phyloP scores from a whole-genome alignment of 2,113 vertebrate genomes.

The Nanorana parkeri region DNA sequence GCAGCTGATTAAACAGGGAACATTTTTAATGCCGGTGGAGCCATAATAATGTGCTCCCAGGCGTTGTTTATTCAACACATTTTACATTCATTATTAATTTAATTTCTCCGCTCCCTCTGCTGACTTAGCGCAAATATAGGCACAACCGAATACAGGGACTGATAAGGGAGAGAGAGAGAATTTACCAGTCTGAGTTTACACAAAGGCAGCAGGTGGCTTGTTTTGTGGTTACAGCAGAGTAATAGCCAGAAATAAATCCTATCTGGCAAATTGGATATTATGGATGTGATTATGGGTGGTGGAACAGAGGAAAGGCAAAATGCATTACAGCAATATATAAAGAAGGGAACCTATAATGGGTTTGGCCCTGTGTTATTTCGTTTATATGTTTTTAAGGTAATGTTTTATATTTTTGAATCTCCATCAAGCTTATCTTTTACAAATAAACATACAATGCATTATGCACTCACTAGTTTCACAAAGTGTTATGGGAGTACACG shows the following conservation, averaged over 20 bases:
- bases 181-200: constrained; percentile 18
- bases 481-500: too few relatives aligned
- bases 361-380: too few relatives aligned
- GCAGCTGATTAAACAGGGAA: constrained; percentile 61
- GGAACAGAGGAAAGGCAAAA: too few relatives aligned
- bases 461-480: too few relatives aligned
- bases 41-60: constrained; percentile 39
- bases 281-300: background rate
- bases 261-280: constrained; percentile 17
- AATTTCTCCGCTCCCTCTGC: constrained; percentile 44
- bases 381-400: too few relatives aligned
- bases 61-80: constrained; percentile 49
- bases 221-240: background rate
- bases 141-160: constrained; percentile 26
- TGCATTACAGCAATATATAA: too few relatives aligned
- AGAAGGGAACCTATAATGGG: too few relatives aligned
- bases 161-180: background rate
- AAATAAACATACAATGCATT: too few relatives aligned
- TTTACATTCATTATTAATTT: constrained; percentile 56
- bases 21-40: constrained; percentile 50
- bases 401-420: too few relatives aligned
- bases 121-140: constrained; percentile 52
- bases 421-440: too few relatives aligned
- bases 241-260: constrained; percentile 8
- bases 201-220: constrained; percentile 32